A percentile compares a stretch with the other conserved stretches of the same genome.
Conservation (phyloP, 2,113 vertebrate genomes). For the Caracal caracal region DNA sequence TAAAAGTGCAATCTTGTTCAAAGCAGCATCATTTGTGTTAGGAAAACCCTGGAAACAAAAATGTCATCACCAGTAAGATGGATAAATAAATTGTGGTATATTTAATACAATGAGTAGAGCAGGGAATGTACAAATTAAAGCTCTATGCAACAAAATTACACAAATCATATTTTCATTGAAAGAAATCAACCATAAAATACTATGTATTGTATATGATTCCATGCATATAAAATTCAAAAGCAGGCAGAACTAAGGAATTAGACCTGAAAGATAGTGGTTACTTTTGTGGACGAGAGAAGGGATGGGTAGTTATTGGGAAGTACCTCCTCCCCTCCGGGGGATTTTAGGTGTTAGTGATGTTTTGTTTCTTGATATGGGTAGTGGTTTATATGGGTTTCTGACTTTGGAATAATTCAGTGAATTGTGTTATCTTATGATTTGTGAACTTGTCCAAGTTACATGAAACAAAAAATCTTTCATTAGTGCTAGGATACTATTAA, state of each 20-base stretch:
- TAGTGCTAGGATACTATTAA: background rate
- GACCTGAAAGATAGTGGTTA: background rate
- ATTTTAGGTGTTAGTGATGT: slow-evolving; percentile 11
- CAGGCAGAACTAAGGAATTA: background rate
- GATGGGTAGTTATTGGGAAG: background rate
- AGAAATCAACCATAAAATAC: background rate
- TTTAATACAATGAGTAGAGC: background rate
- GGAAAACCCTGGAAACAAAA: slow-evolving; percentile 1
- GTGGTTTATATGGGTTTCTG: background rate
- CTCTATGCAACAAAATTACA: background rate
- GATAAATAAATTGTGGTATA: background rate
- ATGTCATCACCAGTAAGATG: background rate
- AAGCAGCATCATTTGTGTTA: slow-evolving; percentile 12
- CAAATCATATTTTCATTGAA: background rate
- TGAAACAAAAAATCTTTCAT: slow-evolving; percentile 18
- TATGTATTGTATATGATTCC: background rate
- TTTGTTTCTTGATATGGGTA: background rate
- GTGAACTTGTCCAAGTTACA: background rate
- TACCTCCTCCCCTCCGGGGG: background rate
- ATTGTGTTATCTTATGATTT: background rate
- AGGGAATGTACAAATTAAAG: background rate
- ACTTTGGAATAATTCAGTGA: slow-evolving; percentile 10
- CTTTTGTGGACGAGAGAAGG: background rate
- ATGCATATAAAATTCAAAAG: background rate
- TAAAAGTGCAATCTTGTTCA: background rate